Conservation (phyloP, 2,888 invertebrate genomes). For the Pyrgus malvae region DNA sequence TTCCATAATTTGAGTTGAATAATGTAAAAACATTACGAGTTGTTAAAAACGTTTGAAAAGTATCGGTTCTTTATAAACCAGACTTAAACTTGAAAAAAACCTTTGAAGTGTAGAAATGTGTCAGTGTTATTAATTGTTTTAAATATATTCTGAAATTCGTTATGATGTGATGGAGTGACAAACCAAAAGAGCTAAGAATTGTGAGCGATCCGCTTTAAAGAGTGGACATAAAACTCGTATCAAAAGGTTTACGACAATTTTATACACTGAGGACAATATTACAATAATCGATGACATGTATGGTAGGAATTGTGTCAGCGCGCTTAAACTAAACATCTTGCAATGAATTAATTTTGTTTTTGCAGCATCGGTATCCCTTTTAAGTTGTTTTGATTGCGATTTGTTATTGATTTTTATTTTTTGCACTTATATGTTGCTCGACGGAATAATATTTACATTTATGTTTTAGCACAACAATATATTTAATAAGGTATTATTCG, state of each 20-base stretch:
- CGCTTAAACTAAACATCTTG: background rate
- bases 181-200: background rate
- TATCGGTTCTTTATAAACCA: too few relatives aligned
- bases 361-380: slow-evolving; percentile 13
- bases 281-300: slow-evolving; percentile 21
- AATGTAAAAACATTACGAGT: too few relatives aligned
- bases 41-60: too few relatives aligned
- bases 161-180: too few relatives aligned
- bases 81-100: too few relatives aligned
- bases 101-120: too few relatives aligned
- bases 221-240: slow-evolving; percentile 1
- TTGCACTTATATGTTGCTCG: background rate
- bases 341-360: slow-evolving; percentile 20
- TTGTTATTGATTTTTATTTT: slow-evolving; percentile 8
- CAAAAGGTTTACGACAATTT: slow-evolving; percentile 14
- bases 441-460: background rate
- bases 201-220: background rate
- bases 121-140: too few relatives aligned
- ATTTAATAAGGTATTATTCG: too few relatives aligned
- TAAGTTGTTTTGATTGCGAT: slow-evolving; percentile 8
- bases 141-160: too few relatives aligned
- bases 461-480: background rate
- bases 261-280: slow-evolving; percentile 24
- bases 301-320: slow-evolving; percentile 14
- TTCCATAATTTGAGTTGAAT: too few relatives aligned